Percentiles rank a stretch among this genome's conserved stretches.
These are phyloP conservation scores for Galbula dea DNA, from an alignment of 2,113 vertebrate species.

Conservation along the genomic window DNA sequence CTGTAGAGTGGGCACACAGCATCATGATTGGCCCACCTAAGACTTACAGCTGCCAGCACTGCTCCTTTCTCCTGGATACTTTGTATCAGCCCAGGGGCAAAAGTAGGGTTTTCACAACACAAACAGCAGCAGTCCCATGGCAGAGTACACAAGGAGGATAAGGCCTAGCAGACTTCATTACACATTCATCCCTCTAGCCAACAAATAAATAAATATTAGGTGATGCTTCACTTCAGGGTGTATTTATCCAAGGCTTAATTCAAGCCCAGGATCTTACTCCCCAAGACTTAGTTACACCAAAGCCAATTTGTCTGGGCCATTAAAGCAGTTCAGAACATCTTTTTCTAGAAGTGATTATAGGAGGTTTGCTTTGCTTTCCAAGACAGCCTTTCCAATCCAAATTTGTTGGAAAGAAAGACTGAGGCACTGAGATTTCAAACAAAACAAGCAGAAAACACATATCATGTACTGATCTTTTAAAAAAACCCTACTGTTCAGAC, in stretches of 20 bases:
- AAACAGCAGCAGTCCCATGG: rapidly evolving
- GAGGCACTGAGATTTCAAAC: not conserved
- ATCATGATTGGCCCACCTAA: not conserved
- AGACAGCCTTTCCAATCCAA: not conserved
- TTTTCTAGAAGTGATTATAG: not conserved
- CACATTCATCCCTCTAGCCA: not conserved
- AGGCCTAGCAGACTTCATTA: not conserved
- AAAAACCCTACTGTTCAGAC: not conserved
- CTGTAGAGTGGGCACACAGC: no score
- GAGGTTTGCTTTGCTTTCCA: not conserved
- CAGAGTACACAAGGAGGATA: not conserved
- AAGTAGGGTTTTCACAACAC: rapidly evolving
- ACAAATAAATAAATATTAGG: not conserved
- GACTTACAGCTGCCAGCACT: no score
- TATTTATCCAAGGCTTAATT: not conserved
- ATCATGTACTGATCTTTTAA: not conserved
- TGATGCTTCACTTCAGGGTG: not conserved
- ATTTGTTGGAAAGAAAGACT: not conserved
- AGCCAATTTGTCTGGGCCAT: not conserved
- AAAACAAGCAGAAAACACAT: not conserved
- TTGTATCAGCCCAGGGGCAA: not conserved
- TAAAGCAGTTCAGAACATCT: not conserved
- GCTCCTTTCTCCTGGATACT: not conserved
- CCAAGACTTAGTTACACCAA: not conserved
- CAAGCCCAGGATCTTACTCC: not conserved